Base-by-base conservation (phyloP, 2,797 vertebrate genomes). In the Pampus argenteus region DNA sequence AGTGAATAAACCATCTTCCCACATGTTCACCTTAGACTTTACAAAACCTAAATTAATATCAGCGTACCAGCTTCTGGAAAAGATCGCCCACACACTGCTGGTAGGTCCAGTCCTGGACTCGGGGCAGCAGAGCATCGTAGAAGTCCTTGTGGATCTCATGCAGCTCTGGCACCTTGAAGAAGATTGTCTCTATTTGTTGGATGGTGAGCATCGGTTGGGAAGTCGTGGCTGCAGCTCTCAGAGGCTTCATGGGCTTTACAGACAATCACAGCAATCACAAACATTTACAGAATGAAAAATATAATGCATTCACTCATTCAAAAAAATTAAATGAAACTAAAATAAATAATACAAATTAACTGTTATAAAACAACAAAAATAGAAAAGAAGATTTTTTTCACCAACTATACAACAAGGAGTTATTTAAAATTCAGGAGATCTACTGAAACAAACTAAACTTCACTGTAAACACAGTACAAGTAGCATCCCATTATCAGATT, bases 141-240 rank as follows among this genome's bases (percentile, higher is more conserved):
- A 99, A 99, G 63, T 99, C 98, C 80, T 96, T 98, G 94, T 99
- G 98, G 91, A 99, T 97, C 93, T 99, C 97, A 0, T 97, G 96
- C 66, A 99, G 96, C 92, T 99, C 98, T 42, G 97, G 96, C 84
- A 99, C 97, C 93, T 98, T 99, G 89, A 99, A 99, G 93, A 99
- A 99, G 93, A 99, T 99, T 82, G 96, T 99, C 90, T 99, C 98
- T 5, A 99, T 98, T 93, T 99, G 96, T 84, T 97, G 97, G 72
- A 95, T 91, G 31, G 94, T 97, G 88, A 99, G 94, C 89, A 98
- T 97, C 0, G 98, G 98, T 86, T 99, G 98, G 5, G 98, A 99
- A 4, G 98, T 99, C 61, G 98, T 99, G 88, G 98, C 97, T 0
- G 98, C 97, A 0, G 98, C 98, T 89, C 96, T 97, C 85, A 99